Evolutionary conservation across 2,888 invertebrate species (phyloP), one percentile per base, ranked within the genome.

Genomic region (Sphaerophoria taeniata): DNA sequence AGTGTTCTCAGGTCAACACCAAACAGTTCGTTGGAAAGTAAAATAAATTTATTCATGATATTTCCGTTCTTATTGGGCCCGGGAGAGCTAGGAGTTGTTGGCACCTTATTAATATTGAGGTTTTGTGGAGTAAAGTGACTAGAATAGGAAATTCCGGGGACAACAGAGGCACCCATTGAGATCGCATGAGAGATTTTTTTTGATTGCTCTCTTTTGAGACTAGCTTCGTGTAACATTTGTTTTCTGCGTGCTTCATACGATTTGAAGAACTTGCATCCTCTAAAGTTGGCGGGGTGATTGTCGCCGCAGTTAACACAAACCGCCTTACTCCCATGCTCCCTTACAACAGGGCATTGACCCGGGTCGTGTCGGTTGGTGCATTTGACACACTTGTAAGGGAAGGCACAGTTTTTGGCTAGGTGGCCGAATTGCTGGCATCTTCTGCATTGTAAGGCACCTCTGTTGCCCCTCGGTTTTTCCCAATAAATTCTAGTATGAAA

Each of bases 1-100:
- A 45, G 45, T 45, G 45, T 45, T 45, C 45, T 45, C 45, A 45
- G 11, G n/a, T 45, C 45, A 12, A 45, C 45, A 45, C 45, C 45
- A 45, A 45, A 45, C 12, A 45, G 45, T 45, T 45, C 45, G 11
- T 45, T 45, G 2, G 24, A 24, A 24, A 24, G 24, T 24, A 24
- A 24, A 24, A 24, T 24, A 24, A 24, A 24, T 24, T 24, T 24
- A 24, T 24, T 24, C 24, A 24, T 24, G 24, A 24, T 24, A 24
- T 24, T 24, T 24, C 24, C 24, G 24, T 24, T 24, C 24, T 24
- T 24, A 24, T 24, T 24, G 24, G 24, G 24, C 24, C 2, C 24
- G 24, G 24, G 24, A 24, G 24, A 24, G 24, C 1, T 2, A 24
- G 24, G 24, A 24, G 24, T 24, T 24, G 24, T 24, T 24, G 24